phyloP scores from a whole-genome alignment of 2,888 invertebrate genomes.

The Cenopis cana region DNA sequence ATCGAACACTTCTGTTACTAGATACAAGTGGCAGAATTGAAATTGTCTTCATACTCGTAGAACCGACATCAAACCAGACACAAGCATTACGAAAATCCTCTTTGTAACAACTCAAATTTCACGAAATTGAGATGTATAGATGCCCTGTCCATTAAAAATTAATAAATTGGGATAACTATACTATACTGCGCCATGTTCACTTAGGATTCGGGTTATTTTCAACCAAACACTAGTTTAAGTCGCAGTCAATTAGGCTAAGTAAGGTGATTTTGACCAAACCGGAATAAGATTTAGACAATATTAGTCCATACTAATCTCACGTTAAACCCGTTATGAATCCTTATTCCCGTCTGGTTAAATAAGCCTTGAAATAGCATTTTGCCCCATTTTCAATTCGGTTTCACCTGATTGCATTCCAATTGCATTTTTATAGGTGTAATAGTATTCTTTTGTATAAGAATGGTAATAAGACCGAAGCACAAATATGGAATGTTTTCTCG shows the following conservation, averaged over 20 bases:
- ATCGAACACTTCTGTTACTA: neutral
- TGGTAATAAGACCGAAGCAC: constrained; percentile 32
- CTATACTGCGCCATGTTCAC: neutral
- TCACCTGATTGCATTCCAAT: constrained; percentile 38
- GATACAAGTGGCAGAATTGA: neutral
- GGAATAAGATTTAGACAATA: no score
- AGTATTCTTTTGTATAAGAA: constrained; percentile 29
- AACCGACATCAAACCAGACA: no score
- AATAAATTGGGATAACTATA: neutral
- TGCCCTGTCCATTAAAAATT: neutral
- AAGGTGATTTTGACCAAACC: no score
- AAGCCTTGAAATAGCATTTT: constrained; percentile 10
- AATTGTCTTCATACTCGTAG: no score
- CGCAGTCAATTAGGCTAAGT: constrained; percentile 42
- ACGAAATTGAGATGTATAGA: neutral
- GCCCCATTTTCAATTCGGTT: constrained; percentile 31
- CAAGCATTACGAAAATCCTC: no score
- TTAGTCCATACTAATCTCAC: no score
- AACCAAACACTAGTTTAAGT: constrained; percentile 44
- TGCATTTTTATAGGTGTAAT: constrained; percentile 39
- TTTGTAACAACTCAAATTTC: no score
- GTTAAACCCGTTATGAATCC: no score
- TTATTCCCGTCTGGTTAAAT: no score
- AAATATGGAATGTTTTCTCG: constrained; percentile 38
- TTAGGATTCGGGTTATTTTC: constrained; percentile 33